Base-by-base conservation (phyloP, 2,888 invertebrate genomes). In the Latheticus oryzae region DNA sequence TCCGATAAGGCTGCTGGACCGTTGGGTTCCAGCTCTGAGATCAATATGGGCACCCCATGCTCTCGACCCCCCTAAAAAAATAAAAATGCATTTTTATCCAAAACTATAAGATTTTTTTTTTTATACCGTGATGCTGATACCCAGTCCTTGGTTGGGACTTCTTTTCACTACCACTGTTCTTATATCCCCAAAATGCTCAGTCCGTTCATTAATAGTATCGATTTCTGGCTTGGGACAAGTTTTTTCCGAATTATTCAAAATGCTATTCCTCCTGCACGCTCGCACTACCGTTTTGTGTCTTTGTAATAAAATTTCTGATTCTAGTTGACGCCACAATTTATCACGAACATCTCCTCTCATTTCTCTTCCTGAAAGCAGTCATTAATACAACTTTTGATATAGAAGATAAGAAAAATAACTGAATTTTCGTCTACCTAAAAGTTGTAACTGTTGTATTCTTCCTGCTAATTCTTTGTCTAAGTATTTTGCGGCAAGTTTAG, bases 241-340 rank as follows among this genome's bases (percentile, higher is more conserved):
- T n/a, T 72, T 71, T 9, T 73, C 69, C 1, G 69, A 69, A 53
- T 67, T 66, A 56, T 71, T 73, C 50, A 74, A 67, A 48, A 76
- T 64, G 60, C 77, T 78, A 62, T 83, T 81, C 7, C 85, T 81
- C 68, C 85, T 81, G 61, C 86, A 86, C 68, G 85, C 86, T 62
- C 85, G 81, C 53, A 85, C 85, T 4, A 93, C 87, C 37, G 92
- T 91, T 79, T 93, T 93, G 80, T 92, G 91, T 16, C 92, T 82
- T 78, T 93, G 92, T 47, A 93, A 82, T 61, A 93, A 84, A 68
- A 93, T 93, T 80, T 93, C 93, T 0, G 92, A 90, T 74, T 93
- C 93, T 67, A 93, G 82, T 82, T 93, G 87, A 62, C 90, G 82
- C 89, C 89, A 89, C 3, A 93, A 79, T 35, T 90, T 88, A 73